phyloP scores from a whole-genome alignment of 2,797 vertebrate species.

The Falco peregrinus region DNA sequence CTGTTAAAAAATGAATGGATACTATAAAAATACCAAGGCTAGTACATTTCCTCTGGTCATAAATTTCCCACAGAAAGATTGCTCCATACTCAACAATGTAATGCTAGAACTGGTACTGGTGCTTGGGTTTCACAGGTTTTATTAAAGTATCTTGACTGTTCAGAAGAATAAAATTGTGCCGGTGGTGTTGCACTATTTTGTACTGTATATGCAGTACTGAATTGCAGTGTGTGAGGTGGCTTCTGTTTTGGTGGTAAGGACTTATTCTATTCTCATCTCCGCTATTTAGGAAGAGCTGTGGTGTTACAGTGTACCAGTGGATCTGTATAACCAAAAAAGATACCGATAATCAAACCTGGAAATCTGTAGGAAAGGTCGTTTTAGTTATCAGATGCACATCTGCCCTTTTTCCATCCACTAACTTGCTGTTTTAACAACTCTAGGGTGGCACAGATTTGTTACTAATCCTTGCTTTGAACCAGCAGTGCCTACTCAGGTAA shows the following conservation, averaged over 20 bases:
- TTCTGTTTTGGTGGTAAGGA: neutral
- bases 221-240: neutral
- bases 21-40: neutral
- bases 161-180: neutral
- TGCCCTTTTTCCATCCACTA: neutral
- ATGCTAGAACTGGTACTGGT: neutral
- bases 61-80: neutral
- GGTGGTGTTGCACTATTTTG: neutral
- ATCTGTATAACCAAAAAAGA: neutral
- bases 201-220: neutral
- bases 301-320: neutral
- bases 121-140: neutral
- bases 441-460: neutral
- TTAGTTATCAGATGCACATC: neutral
- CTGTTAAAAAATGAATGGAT: neutral
- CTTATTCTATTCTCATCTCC: neutral
- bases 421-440: neutral
- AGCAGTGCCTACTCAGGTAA: neutral
- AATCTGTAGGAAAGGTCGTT: neutral
- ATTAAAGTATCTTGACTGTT: neutral
- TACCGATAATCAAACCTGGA: neutral
- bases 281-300: neutral
- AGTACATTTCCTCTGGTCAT: neutral
- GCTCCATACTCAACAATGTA: neutral
- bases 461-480: conserved; percentile 24